phyloP scores from a whole-genome alignment of 2,113 vertebrate species.

The Centropus bengalensis region DNA sequence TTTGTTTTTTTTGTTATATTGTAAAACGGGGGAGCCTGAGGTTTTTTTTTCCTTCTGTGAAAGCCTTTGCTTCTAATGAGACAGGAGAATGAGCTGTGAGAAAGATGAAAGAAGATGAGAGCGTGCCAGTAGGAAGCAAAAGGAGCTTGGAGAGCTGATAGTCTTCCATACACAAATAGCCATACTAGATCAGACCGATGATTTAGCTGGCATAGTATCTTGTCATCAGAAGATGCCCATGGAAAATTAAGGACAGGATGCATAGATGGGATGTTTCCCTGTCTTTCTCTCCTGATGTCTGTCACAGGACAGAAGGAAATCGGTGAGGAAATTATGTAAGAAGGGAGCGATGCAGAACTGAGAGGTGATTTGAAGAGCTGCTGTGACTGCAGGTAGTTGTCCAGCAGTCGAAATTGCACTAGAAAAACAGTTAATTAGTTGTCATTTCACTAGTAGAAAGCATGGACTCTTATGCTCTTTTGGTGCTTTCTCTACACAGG shows the following conservation, averaged over 20 bases:
- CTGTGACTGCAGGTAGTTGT: not conserved
- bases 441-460: not conserved
- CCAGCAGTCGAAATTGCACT: not conserved
- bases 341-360: not conserved
- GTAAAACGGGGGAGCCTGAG: not conserved
- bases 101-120: slow-evolving; percentile 1
- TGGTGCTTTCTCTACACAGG: not conserved
- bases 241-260: not conserved
- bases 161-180: not conserved
- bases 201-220: not conserved
- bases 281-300: not conserved
- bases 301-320: not conserved
- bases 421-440: not conserved
- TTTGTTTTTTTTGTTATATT: not conserved
- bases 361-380: not conserved
- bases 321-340: not conserved
- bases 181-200: not conserved
- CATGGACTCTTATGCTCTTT: rapidly evolving
- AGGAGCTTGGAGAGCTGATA: not conserved
- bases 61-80: not conserved
- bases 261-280: not conserved
- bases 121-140: not conserved
- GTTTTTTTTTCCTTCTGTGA: not conserved
- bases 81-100: not conserved
- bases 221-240: not conserved